phyloP scores from a whole-genome alignment of 1,140 invertebrate genomes.

The Mylabris phalerata region DNA sequence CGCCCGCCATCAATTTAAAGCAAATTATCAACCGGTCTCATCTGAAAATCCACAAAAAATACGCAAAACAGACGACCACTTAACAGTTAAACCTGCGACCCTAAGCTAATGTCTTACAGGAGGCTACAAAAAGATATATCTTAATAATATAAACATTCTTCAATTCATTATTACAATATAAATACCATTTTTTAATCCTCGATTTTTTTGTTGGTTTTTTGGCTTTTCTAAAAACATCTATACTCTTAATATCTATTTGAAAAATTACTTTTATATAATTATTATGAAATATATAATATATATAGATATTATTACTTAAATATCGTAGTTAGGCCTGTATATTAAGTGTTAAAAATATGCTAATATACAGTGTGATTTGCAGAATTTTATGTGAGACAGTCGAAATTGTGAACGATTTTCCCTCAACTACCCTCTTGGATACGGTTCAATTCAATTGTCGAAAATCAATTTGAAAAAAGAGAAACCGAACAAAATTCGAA shows the following conservation, averaged over 20 bases:
- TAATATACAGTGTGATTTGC: constrained; percentile 43
- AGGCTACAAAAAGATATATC: constrained; percentile 42
- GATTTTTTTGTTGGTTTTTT: constrained; percentile 25
- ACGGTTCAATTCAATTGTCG: not conserved
- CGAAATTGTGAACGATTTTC: constrained; percentile 25
- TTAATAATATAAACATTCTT: constrained; percentile 39
- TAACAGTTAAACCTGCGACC: constrained; percentile 39
- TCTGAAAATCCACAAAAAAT: too few species aligned
- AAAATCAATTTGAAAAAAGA: too few species aligned
- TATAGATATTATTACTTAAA: constrained; percentile 35
- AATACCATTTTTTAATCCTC: constrained; percentile 33
- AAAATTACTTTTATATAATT: constrained; percentile 37
- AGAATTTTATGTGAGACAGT: constrained; percentile 29
- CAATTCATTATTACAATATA: constrained; percentile 35
- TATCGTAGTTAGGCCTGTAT: constrained; percentile 44
- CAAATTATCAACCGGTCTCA: too few species aligned
- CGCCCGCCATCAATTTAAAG: too few species aligned
- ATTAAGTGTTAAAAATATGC: constrained; percentile 43
- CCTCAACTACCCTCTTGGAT: constrained; percentile 14
- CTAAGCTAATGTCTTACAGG: constrained; percentile 40
- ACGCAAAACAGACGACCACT: constrained; percentile 5
- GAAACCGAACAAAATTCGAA: not conserved
- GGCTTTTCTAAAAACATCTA: constrained; percentile 38
- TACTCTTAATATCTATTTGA: constrained; percentile 32
- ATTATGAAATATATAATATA: constrained; percentile 37